Percentiles rank a stretch among this genome's conserved stretches.
phyloP scores from a whole-genome alignment of 2,888 invertebrate species.

The Trachelus tabidus region DNA sequence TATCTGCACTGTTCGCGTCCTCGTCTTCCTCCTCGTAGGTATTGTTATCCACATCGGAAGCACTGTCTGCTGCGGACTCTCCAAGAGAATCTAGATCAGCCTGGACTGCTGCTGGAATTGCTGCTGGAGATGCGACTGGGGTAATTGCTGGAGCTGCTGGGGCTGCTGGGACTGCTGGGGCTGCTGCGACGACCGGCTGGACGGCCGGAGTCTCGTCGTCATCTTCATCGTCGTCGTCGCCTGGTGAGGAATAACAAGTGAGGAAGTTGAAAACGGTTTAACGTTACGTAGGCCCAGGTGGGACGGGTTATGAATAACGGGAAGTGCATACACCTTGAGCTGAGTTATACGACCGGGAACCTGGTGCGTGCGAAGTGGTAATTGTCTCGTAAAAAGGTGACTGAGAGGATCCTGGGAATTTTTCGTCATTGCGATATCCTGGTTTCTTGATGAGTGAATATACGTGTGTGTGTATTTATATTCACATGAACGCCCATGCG shows the following conservation, averaged over 20 bases:
- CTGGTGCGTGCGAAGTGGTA: too few species aligned
- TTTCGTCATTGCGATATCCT: too few species aligned
- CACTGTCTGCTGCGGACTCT: slow-evolving; percentile 54
- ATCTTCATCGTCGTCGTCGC: slow-evolving; percentile 72
- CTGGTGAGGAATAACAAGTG: slow-evolving; percentile 30
- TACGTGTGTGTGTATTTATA: too few species aligned
- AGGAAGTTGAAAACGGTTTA: too few species aligned
- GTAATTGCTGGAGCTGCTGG: slow-evolving; percentile 67
- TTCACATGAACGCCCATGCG: too few species aligned
- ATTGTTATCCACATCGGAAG: slow-evolving; percentile 54
- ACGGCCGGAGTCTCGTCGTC: slow-evolving; percentile 66
- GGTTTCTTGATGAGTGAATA: too few species aligned
- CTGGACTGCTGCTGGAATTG: slow-evolving; percentile 52
- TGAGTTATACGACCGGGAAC: too few species aligned
- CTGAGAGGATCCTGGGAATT: too few species aligned
- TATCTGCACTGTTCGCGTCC: slow-evolving; percentile 23
- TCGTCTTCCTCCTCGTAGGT: slow-evolving; percentile 64
- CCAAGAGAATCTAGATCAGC: slow-evolving; percentile 56
- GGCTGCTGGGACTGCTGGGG: slow-evolving; percentile 59
- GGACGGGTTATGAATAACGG: too few species aligned
- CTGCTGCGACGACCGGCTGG: slow-evolving; percentile 43
- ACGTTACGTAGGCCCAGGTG: too few species aligned
- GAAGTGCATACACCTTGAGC: too few species aligned
- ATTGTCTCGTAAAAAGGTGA: too few species aligned
- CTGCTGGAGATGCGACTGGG: slow-evolving; percentile 52